phyloP scores from a whole-genome alignment of 2,888 invertebrate genomes.

The Lepidocyrtoides sp. region DNA sequence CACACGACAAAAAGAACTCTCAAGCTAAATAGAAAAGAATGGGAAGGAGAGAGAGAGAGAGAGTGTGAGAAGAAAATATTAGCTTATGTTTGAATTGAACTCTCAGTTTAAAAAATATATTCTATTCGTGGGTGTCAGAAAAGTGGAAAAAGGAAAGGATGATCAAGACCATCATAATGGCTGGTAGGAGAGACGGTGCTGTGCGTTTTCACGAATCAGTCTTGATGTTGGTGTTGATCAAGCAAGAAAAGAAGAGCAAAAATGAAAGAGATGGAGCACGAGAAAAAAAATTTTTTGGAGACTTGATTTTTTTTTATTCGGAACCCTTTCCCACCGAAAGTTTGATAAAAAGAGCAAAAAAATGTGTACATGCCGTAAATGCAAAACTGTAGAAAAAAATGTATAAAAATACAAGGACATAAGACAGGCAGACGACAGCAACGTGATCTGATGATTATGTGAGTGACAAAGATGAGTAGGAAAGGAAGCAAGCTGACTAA shows the following conservation, averaged over 20 bases:
- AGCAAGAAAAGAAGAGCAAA: not conserved
- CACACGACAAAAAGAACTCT: slow-evolving; percentile 27
- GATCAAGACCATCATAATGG: not conserved
- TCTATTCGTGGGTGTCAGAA: too few relatives aligned
- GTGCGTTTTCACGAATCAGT: not conserved
- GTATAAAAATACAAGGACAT: not conserved
- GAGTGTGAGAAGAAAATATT: not conserved
- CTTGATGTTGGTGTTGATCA: not conserved
- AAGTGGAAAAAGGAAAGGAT: not conserved
- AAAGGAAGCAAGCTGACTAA: not conserved
- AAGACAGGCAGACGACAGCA: too few relatives aligned
- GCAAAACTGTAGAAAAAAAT: not conserved
- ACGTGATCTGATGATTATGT: too few relatives aligned
- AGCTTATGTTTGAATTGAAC: not conserved
- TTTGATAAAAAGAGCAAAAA: not conserved
- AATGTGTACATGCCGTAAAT: not conserved
- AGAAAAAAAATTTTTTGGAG: not conserved
- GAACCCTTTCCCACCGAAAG: too few relatives aligned
- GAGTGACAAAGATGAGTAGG: not conserved
- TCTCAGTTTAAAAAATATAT: not conserved
- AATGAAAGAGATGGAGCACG: not conserved
- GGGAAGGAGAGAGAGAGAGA: not conserved
- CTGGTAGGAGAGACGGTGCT: not conserved
- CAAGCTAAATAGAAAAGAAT: not conserved
- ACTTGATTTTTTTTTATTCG: not conserved